Base-by-base conservation (phyloP, 2,113 vertebrate species). In the Hypocryptadius cinnamomeus region DNA sequence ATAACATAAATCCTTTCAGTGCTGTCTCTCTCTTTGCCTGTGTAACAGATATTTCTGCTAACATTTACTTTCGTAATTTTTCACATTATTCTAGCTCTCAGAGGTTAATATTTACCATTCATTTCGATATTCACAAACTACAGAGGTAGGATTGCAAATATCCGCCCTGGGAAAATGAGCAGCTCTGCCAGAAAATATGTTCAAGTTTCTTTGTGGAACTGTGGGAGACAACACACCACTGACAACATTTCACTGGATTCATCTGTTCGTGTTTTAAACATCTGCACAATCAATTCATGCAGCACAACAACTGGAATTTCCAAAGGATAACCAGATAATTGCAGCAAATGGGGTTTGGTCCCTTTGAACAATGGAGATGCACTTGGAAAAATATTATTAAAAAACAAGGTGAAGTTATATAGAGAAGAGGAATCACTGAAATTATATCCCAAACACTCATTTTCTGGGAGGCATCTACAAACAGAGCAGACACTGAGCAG, bases 51-150 rank as follows among this genome's bases (percentile, higher is more conserved):
- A 96, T 89, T 96, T 91, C 94, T 96, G 95, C 89, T 96, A 96
- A 94, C 93, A 96, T 95, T 96, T 96, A 95, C 96, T 94, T 96
- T 94, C 61, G 87, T 93, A 94, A 93, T 96, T 96, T 96, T 96
- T 96, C 89, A 95, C 91, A 68, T 94, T 94, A 92, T 96, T 94
- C 76, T 30, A 68, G 89, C 93, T 96, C 94, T 95, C 95, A 83
- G 79, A 96, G 93, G 95, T 96, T 96, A 96, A 96, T 96, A 94
- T 96, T 96, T 95, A 87, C 96, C 89, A 69, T 95, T 92, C 95
- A 89, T 96, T 96, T 91, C 33, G 50, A 85, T 94, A 92, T 86
- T 90, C 96, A 90, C 95, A 94, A 95, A 93, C 94, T 96, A 79
- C 87, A 93, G 95, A 94, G 85, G 92, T 94, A 92, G 71, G 81